phyloP scores from a whole-genome alignment of 2,888 invertebrate genomes.

The Drosophila diplacantha region DNA sequence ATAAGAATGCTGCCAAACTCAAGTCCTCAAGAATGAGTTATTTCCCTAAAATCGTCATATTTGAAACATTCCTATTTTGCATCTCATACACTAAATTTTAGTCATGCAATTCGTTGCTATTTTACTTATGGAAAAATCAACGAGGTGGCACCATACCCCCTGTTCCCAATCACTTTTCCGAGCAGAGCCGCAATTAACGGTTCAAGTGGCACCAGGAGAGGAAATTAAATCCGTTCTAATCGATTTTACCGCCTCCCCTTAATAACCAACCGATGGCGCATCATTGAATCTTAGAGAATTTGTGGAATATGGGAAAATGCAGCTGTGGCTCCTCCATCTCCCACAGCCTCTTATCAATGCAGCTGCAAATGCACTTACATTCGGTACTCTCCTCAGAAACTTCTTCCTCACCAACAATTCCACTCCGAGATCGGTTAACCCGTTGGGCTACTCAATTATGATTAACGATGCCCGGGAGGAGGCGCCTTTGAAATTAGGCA shows the following conservation, averaged over 20 bases:
- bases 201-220: slow-evolving; percentile 60
- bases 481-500: slow-evolving; percentile 58
- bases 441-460: slow-evolving; percentile 58
- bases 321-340: slow-evolving; percentile 8
- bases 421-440: slow-evolving; percentile 35
- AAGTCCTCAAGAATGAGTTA: slow-evolving; percentile 7
- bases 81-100: slow-evolving; percentile 40
- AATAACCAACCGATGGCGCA: slow-evolving; percentile 15
- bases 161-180: slow-evolving; percentile 5
- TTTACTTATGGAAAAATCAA: slow-evolving; percentile 54
- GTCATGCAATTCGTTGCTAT: slow-evolving; percentile 45
- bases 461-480: slow-evolving; percentile 54
- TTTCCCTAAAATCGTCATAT: not conserved
- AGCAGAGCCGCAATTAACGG: slow-evolving; percentile 53
- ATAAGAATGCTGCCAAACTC: slow-evolving; percentile 52
- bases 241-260: slow-evolving; percentile 1
- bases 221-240: slow-evolving; percentile 50
- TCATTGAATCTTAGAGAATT: slow-evolving; percentile 31
- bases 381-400: slow-evolving; percentile 10
- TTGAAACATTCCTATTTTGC: not conserved
- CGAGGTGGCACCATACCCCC: slow-evolving; percentile 24
- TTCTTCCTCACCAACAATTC: slow-evolving; percentile 9
- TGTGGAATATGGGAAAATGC: slow-evolving; percentile 34
- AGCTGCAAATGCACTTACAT: slow-evolving; percentile 23
- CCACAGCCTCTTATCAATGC: slow-evolving; percentile 15